phyloP scores from a whole-genome alignment of 1,140 invertebrate species.

The Drosophila pandora region DNA sequence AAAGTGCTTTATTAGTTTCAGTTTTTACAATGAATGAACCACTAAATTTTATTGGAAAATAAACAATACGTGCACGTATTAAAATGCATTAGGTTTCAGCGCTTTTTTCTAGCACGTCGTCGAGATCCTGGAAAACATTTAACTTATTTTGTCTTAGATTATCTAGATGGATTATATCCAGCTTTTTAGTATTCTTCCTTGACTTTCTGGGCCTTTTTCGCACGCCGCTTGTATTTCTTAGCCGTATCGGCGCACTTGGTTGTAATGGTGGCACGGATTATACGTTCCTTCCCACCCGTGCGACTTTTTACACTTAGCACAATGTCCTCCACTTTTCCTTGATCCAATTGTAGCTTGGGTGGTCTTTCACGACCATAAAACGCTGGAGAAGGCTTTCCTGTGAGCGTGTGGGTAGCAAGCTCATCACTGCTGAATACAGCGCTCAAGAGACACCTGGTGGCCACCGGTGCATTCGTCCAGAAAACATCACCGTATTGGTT shows the following conservation, averaged over 20 bases:
- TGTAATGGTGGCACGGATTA: slow-evolving; percentile 84
- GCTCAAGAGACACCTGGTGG: slow-evolving; percentile 77
- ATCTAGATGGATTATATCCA: slow-evolving; percentile 42
- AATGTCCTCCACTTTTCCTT: slow-evolving; percentile 78
- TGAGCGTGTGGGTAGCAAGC: slow-evolving; percentile 83
- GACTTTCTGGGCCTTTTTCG: slow-evolving; percentile 39
- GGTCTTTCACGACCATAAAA: slow-evolving; percentile 73
- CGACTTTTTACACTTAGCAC: slow-evolving; percentile 67
- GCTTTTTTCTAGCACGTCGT: slow-evolving; percentile 20
- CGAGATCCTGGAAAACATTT: background rate
- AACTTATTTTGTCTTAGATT: background rate
- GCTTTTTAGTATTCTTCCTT: slow-evolving; percentile 13
- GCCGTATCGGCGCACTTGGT: slow-evolving; percentile 86
- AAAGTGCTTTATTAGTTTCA: background rate
- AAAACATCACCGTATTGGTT: slow-evolving; percentile 62
- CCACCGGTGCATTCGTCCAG: slow-evolving; percentile 73
- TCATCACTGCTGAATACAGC: slow-evolving; percentile 74
- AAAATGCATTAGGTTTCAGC: background rate
- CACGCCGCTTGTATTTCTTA: slow-evolving; percentile 84
- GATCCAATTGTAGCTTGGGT: slow-evolving; percentile 73
- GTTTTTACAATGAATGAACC: background rate
- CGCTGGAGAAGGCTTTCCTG: slow-evolving; percentile 83
- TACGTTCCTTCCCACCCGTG: slow-evolving; percentile 68
- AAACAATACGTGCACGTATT: background rate
- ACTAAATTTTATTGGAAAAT: background rate